Evolutionary conservation across 2,797 vertebrate species (phyloP), one percentile per base, ranked within the genome.

Genomic region (Sebastiscus albofasciatus): DNA sequence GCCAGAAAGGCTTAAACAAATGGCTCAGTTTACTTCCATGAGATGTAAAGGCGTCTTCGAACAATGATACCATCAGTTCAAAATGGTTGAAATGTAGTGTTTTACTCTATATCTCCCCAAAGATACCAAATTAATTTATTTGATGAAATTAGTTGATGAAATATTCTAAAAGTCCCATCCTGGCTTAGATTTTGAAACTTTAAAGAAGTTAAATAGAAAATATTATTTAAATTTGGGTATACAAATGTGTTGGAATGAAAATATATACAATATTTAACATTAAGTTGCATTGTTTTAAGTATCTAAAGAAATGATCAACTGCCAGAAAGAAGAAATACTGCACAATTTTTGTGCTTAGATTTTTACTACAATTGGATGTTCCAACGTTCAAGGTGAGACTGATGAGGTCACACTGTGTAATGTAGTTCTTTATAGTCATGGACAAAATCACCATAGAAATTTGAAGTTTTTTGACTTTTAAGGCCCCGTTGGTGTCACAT

Each of bases 161-260:
- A 77, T 67, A 54, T 4, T 59, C 13, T 26, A n/a, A 67, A 71
- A 67, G 64, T 24, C 18, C 46, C 46, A 49, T 49, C 18, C 24
- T 59, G 16, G 16, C 26, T 65, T 42, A 8, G 13, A 49, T 52
- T 77, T 72, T 31, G 7, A 65, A 26, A 72, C 9, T 20, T 61
- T 4, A 14, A 54, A 69, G 11, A 71, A 27, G 5, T 65, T 42
- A 42, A 42, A 42, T 42, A 42, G 39, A 27, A 66, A 49, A 10
- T 69, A 64, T 69, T 64, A 69, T 77, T 84, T 62, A 34, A 52
- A 66, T 77, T 75, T 72, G 31, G 27, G 4, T 67, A 72, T 65
- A 69, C 8, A 67, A 36, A 80, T 67, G 64, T 70, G 82, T 81
- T 81, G 55, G 58, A 73, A 81, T 87, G 34, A 68, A 72, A 59